Conservation (phyloP, 2,113 vertebrate species). For the Hassar affinis region DNA sequence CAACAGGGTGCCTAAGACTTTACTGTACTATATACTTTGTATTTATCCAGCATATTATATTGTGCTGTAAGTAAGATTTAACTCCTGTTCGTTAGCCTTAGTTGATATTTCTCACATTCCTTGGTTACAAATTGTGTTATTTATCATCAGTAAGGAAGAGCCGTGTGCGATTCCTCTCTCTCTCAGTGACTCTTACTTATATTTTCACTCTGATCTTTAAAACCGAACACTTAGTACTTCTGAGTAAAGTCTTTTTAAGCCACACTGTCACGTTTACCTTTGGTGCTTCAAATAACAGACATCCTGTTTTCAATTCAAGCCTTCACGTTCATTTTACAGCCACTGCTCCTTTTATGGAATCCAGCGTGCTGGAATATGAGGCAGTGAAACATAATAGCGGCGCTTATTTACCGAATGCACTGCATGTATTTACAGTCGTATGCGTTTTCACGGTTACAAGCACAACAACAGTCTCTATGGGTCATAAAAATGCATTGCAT, state of each 20-base stretch:
- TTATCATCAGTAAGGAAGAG: not conserved
- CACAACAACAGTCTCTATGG: slow-evolving; percentile 12
- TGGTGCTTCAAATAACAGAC: not conserved
- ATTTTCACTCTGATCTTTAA: not conserved
- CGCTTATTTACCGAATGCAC: not conserved
- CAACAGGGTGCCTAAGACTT: no score
- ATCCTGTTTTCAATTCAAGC: no score
- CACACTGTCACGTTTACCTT: no score
- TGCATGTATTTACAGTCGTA: not conserved
- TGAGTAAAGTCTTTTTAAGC: not conserved
- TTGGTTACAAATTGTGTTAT: not conserved
- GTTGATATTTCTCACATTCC: not conserved
- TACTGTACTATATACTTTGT: not conserved
- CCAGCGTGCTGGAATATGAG: not conserved
- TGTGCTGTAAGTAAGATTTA: not conserved
- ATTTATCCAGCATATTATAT: not conserved
- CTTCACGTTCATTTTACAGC: not conserved
- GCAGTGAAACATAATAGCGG: not conserved
- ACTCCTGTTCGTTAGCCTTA: not conserved
- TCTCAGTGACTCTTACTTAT: not conserved
- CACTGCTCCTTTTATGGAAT: not conserved
- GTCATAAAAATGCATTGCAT: slow-evolving; percentile 12
- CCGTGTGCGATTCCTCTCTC: not conserved
- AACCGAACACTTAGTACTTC: not conserved
- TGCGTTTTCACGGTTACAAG: not conserved